Percentiles rank a stretch among this genome's conserved stretches.
Evolutionary conservation across 2,113 vertebrate genomes (phyloP).

Genomic region (Pampusana beccarii): DNA sequence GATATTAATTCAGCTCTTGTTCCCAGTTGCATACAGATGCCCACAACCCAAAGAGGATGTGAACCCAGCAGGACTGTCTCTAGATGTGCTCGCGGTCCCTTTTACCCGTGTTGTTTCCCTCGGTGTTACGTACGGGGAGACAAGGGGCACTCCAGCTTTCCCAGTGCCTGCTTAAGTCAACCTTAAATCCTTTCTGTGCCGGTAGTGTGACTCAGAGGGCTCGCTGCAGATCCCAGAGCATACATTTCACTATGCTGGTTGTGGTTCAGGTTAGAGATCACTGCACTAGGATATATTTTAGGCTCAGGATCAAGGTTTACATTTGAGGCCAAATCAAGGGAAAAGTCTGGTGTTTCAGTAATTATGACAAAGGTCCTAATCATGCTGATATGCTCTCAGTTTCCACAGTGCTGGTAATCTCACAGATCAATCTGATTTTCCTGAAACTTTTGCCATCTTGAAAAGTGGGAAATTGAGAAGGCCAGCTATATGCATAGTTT

Average conservation of each 20-base stretch:
- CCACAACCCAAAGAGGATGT: not conserved
- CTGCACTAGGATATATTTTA: not conserved
- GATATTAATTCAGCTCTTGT: not conserved
- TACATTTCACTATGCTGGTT: not conserved
- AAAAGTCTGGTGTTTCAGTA: slow-evolving; percentile 8
- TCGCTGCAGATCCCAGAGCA: not conserved
- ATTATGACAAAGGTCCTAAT: slow-evolving; percentile 7
- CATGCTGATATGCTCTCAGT: not conserved
- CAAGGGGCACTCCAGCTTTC: not conserved
- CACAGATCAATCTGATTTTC: slow-evolving; percentile 21
- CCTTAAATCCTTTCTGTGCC: not conserved
- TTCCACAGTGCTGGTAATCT: not conserved
- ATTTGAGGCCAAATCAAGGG: slow-evolving; percentile 3
- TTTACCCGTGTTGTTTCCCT: not conserved
- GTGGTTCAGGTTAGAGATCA: slow-evolving; percentile 39
- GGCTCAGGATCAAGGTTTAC: slow-evolving; percentile 32
- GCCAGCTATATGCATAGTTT: not conserved
- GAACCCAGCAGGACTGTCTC: not conserved
- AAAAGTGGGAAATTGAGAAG: slow-evolving; percentile 7
- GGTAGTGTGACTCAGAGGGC: not conserved
- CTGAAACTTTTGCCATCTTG: not conserved
- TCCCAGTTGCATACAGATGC: not conserved
- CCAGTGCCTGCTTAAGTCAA: not conserved
- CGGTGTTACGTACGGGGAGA: not conserved
- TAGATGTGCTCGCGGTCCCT: accelerated